phyloP scores from a whole-genome alignment of 2,797 vertebrate genomes.

The Gorsachius magnificus region DNA sequence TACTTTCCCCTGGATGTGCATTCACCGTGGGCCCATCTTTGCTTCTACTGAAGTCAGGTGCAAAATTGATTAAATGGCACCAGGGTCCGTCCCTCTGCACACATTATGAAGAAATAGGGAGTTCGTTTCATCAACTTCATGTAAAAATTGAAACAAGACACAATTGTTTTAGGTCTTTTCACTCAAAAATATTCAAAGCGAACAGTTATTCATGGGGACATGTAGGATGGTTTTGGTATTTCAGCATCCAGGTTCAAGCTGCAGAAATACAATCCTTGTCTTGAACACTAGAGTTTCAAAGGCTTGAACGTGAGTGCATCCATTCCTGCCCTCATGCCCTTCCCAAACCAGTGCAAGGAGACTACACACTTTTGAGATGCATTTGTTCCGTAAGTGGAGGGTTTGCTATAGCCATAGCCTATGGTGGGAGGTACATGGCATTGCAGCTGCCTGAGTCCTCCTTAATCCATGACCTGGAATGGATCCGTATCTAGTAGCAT shows the following conservation, averaged over 20 bases:
- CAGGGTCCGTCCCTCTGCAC: not conserved
- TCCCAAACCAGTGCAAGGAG: not conserved
- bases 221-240: not conserved
- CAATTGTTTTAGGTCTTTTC: not conserved
- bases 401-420: not conserved
- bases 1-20: not conserved
- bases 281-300: not conserved
- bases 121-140: not conserved
- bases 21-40: not conserved
- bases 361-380: not conserved
- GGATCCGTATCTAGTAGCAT: fast-evolving
- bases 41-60: not conserved
- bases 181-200: not conserved
- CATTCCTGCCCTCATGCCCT: fast-evolving
- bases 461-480: not conserved
- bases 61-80: not conserved
- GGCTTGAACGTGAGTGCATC: fast-evolving
- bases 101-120: not conserved
- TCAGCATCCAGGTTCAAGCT: not conserved
- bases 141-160: not conserved
- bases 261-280: not conserved
- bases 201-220: not conserved
- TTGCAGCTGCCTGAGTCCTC: fast-evolving
- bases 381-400: not conserved
- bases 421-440: not conserved